phyloP scores from a whole-genome alignment of 2,888 invertebrate species.

The Rotaria sp. region DNA sequence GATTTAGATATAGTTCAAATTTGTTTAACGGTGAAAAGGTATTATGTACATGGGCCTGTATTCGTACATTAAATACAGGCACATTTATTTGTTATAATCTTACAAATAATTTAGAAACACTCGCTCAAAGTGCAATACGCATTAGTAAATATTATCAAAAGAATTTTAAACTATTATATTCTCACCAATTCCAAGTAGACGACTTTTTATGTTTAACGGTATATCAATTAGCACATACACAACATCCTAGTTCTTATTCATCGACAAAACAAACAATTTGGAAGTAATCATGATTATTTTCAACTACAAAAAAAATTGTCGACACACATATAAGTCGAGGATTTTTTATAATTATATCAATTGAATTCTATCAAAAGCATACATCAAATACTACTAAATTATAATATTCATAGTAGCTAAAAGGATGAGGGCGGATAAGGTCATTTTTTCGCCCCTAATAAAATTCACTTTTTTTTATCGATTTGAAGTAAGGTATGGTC shows the following conservation, averaged over 20 bases:
- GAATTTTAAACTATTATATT: not conserved
- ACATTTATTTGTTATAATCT: constrained; percentile 2
- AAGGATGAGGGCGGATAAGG: no score
- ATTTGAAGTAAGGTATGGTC: no score
- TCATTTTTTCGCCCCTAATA: no score
- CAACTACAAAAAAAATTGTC: not conserved
- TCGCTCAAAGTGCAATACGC: not conserved
- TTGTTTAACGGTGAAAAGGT: not conserved
- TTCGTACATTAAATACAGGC: not conserved
- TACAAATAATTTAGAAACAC: not conserved
- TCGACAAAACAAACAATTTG: not conserved
- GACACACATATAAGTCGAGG: not conserved
- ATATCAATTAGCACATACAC: not conserved
- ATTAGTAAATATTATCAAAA: not conserved
- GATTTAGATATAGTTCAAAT: not conserved
- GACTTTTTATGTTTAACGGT: not conserved
- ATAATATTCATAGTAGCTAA: no score
- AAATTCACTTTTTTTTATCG: no score
- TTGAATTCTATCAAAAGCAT: no score
- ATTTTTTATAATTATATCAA: not conserved
- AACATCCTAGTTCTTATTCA: not conserved
- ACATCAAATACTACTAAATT: no score
- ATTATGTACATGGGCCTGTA: not conserved
- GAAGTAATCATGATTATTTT: not conserved
- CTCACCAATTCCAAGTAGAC: not conserved